Evolutionary conservation across 53 echinoderm and acorn worm genomes (phyloP).

Genomic region (Stichopus horrens): DNA sequence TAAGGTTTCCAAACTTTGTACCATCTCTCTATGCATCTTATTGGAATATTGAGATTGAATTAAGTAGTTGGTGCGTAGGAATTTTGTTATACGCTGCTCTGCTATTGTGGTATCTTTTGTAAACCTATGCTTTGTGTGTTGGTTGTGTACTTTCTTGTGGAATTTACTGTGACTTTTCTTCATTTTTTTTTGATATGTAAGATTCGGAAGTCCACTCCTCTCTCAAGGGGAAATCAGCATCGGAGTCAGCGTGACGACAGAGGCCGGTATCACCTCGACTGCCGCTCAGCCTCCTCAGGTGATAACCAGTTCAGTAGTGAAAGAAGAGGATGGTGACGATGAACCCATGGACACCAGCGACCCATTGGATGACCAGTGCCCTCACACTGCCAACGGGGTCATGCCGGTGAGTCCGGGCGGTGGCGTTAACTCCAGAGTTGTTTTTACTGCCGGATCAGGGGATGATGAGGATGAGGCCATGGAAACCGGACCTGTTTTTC

Average conservation of each 20-base stretch:
- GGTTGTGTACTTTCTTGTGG: background rate
- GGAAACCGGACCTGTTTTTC: conserved; percentile 52
- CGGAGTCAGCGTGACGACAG: conserved; percentile 40
- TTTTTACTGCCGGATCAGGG: conserved; percentile 62
- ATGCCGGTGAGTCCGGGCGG: conserved; percentile 1
- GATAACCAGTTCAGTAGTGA: background rate
- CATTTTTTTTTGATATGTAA: background rate
- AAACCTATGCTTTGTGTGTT: background rate
- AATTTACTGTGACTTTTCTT: background rate
- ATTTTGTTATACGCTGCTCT: too few relatives aligned
- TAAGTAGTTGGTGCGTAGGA: too few relatives aligned
- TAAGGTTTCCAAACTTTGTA: too few relatives aligned
- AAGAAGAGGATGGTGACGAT: conserved; percentile 40
- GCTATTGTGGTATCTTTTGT: too few relatives aligned
- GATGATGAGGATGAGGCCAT: conserved; percentile 56
- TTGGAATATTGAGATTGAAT: too few relatives aligned
- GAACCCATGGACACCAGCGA: conserved; percentile 47
- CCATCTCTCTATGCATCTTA: too few relatives aligned
- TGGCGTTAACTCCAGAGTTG: conserved; percentile 48
- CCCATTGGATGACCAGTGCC: conserved; percentile 30
- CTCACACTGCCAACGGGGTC: conserved; percentile 27
- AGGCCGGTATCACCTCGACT: background rate
- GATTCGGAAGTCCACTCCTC: conserved; percentile 29
- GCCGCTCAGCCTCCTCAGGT: conserved; percentile 23
- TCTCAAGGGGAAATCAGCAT: conserved; percentile 68